Conservation (phyloP, 2,113 vertebrate species). For the Sturnus vulgaris region DNA sequence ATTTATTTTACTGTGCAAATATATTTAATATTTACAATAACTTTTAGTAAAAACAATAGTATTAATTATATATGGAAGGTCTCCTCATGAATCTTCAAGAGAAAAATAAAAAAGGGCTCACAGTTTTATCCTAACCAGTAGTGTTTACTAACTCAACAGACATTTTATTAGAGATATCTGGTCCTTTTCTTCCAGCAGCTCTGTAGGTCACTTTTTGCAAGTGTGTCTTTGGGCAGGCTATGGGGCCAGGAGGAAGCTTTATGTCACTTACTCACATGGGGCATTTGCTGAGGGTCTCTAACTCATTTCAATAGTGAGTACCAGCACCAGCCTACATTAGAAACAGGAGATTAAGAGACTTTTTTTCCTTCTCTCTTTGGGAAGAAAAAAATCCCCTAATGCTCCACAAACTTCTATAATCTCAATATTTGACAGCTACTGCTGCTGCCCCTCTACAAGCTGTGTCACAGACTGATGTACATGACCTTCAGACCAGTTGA, state of each 20-base stretch:
- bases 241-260: not conserved
- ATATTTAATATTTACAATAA: not conserved
- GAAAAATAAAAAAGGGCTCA: not conserved
- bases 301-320: not conserved
- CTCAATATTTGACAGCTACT: not conserved
- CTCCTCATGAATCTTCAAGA: not conserved
- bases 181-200: not conserved
- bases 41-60: not conserved
- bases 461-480: not conserved
- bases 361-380: not conserved
- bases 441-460: not conserved
- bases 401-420: not conserved
- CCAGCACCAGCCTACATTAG: not conserved
- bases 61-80: not conserved
- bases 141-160: not conserved
- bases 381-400: not conserved
- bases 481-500: not conserved
- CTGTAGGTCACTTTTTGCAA: not conserved
- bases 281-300: not conserved
- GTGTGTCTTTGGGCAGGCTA: not conserved
- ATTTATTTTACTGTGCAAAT: not conserved
- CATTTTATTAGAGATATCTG: not conserved
- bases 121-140: not conserved
- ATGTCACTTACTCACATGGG: not conserved
- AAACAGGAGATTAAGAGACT: not conserved